Evolutionary conservation across 2,797 vertebrate genomes (phyloP).

Genomic region (Xyrichtys novacula): DNA sequence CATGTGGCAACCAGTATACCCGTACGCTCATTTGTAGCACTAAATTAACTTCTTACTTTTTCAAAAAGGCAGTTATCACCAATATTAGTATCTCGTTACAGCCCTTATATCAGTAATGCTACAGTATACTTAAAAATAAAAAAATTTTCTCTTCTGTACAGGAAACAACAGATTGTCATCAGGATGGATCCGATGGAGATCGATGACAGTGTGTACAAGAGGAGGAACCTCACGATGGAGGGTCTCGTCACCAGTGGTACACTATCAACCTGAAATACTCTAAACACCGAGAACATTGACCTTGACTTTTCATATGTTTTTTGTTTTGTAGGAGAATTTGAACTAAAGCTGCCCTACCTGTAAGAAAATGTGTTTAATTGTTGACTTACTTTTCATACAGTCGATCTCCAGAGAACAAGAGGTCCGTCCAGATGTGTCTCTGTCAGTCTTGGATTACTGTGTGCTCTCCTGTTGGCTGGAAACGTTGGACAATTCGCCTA

Average conservation of each 20-base stretch:
- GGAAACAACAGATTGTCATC: background rate
- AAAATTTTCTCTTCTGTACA: conserved; percentile 24
- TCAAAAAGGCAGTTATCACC: no score
- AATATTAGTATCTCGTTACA: background rate
- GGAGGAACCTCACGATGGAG: conserved; percentile 4
- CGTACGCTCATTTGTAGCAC: no score
- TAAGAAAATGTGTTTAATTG: background rate
- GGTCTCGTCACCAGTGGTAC: background rate
- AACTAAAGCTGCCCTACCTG: no score
- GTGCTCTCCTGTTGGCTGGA: conserved; percentile 44
- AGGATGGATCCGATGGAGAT: conserved; percentile 65
- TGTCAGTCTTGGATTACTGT: conserved; percentile 46
- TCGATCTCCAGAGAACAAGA: background rate
- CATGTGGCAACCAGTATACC: no score
- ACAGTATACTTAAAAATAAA: no score
- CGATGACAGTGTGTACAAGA: conserved; percentile 13
- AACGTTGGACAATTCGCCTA: conserved; percentile 56
- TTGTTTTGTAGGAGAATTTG: background rate
- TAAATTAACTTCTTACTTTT: no score
- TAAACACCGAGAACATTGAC: no score
- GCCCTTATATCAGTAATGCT: background rate
- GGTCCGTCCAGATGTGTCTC: background rate
- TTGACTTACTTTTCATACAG: conserved; percentile 11
- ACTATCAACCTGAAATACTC: background rate
- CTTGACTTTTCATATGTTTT: background rate